Base-by-base conservation (phyloP, 2,888 invertebrate genomes). In the Lithophane socia region DNA sequence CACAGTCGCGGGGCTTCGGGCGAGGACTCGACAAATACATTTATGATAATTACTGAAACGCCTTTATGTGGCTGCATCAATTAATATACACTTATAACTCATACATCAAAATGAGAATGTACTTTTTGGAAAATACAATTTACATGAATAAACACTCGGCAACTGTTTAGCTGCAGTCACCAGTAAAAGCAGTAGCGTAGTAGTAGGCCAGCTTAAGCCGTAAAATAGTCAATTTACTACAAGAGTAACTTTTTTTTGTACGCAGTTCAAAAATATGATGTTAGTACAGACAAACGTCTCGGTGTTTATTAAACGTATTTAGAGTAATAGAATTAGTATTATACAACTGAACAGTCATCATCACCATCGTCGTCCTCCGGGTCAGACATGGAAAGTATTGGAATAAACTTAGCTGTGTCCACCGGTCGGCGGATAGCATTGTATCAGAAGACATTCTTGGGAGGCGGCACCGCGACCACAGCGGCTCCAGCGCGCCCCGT, bases 401-500 rank as follows among this genome's bases (percentile, higher is more conserved):
- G 74, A 64, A 84, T 67, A 69, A 81, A 83, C 61, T 77, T 77
- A 70, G 81, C 77, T 69, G 78, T 83, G 63, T 84, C 81, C 69
- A 81, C 82, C 63, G 77, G 71, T 74, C 87, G 90, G 74, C 89
- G 79, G 68, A 63, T 64, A 58, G 69, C 75, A 87, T 91, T 68
- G 69, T 83, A 94, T 96, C 95, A 96, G 93, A 95, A 94, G 61
- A 94, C 86, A 85, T 86, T 92, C 61, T 92, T 88, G 18, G 96
- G 95, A 77, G 95, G 93, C 58, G 97, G 97, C 85, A 98, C 97
- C 69, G 98, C 97, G 70, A 99, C 98, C 21, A 99, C 98, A 90
- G 99, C 99, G 68, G 99, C 98, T 82, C 99, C 99, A 47, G 99
- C 99, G 82, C 99, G 97, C 24, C 98, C 99, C 52, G 98, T 98